A percentile compares a stretch with the other conserved stretches of the same genome.
Evolutionary conservation across 2,113 vertebrate genomes (phyloP).

Genomic region (Macquaria australasica): DNA sequence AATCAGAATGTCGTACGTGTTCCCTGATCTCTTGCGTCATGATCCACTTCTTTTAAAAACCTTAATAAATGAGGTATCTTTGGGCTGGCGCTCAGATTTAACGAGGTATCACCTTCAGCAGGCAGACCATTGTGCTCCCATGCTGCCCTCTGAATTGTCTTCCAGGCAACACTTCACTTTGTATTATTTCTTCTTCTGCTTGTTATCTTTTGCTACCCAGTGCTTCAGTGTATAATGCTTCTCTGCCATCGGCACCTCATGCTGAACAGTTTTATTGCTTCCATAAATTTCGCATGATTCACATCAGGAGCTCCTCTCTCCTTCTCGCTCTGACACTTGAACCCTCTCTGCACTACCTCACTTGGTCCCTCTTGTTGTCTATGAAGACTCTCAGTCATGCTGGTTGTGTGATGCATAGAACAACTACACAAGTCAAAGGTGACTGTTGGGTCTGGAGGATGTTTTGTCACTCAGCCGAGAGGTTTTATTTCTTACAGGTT

Average conservation of each 20-base stretch:
- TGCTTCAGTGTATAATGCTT: slow-evolving; percentile 27
- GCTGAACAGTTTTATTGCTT: slow-evolving; percentile 63
- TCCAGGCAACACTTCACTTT: slow-evolving; percentile 25
- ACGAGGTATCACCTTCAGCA: not conserved
- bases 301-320: slow-evolving; percentile 47
- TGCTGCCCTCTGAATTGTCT: slow-evolving; percentile 33
- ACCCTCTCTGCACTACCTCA: slow-evolving; percentile 19
- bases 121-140: not conserved
- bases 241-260: slow-evolving; percentile 46
- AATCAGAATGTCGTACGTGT: not conserved
- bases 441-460: not conserved
- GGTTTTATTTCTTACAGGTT: not conserved
- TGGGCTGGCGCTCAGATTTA: not conserved
- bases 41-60: not conserved
- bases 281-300: slow-evolving; percentile 75
- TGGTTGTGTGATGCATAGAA: slow-evolving; percentile 7
- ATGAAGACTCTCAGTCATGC: not conserved
- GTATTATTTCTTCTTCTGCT: slow-evolving; percentile 40
- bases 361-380: not conserved
- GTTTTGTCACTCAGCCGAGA: not conserved
- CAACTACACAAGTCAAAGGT: slow-evolving; percentile 8
- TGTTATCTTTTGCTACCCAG: slow-evolving; percentile 58
- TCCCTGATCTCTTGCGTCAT: not conserved
- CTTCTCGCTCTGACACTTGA: slow-evolving; percentile 10
- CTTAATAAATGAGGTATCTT: not conserved